Evolutionary conservation across 2,797 vertebrate genomes (phyloP).

Genomic region (Lophotriccus pileatus): DNA sequence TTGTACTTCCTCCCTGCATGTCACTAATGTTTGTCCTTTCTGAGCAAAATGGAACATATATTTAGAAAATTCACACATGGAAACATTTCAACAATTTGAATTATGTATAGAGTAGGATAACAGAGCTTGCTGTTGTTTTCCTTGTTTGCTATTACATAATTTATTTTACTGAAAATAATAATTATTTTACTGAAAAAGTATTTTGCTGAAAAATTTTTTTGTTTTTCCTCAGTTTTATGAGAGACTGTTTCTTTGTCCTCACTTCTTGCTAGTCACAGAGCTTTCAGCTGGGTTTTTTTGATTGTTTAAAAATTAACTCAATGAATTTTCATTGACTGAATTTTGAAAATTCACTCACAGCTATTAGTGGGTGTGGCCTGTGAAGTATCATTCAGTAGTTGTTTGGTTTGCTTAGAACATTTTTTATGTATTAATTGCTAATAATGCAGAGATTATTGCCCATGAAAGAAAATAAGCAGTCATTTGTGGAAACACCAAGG

Average conservation of each 20-base stretch:
- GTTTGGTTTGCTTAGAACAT: background rate
- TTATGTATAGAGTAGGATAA: background rate
- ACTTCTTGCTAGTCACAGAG: background rate
- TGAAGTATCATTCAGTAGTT: background rate
- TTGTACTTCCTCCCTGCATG: background rate
- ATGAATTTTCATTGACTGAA: background rate
- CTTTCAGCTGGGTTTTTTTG: background rate
- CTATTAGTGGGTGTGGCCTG: background rate
- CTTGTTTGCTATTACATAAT: background rate
- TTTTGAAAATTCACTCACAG: background rate
- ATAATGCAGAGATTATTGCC: background rate
- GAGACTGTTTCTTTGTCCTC: background rate
- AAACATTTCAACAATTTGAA: background rate
- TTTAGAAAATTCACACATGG: background rate
- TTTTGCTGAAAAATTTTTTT: background rate
- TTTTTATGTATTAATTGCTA: conserved; percentile 23
- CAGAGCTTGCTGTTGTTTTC: background rate
- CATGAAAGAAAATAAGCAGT: background rate
- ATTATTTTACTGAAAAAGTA: background rate
- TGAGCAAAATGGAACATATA: background rate
- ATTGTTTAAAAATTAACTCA: background rate
- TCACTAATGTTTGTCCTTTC: background rate
- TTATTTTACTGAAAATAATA: background rate
- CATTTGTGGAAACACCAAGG: background rate
- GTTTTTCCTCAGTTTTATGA: background rate